A percentile compares a stretch with the other conserved stretches of the same genome.
Evolutionary conservation across 2,797 vertebrate genomes (phyloP).

Genomic region (Erpetoichthys calabaricus): DNA sequence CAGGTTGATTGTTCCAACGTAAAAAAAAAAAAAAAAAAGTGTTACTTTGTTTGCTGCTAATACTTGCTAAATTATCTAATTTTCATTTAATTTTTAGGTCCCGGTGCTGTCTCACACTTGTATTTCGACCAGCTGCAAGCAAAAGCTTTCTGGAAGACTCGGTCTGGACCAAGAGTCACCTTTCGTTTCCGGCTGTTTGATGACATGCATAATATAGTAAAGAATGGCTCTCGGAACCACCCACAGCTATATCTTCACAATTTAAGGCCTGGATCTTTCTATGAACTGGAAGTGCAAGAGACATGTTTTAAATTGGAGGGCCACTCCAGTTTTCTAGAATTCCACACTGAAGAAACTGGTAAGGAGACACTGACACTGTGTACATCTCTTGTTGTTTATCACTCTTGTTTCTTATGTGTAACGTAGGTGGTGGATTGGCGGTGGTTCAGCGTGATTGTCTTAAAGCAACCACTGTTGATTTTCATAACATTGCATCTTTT

Average conservation of each 20-base stretch:
- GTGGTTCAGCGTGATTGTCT: no score
- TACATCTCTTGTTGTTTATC: no score
- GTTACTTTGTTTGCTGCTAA: no score
- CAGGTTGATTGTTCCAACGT: no score
- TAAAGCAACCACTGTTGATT: no score
- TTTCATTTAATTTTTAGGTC: conserved; percentile 23
- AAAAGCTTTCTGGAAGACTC: conserved; percentile 23
- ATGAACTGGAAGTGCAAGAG: conserved; percentile 38
- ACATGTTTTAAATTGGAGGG: conserved; percentile 27
- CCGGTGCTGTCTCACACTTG: conserved; percentile 29
- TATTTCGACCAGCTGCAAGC: conserved; percentile 29
- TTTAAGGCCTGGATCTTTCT: conserved; percentile 25
- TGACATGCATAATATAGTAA: conserved; percentile 20
- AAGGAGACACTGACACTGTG: fast-evolving
- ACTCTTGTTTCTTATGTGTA: no score
- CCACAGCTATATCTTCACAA: conserved; percentile 18
- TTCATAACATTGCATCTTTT: no score
- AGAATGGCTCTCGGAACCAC: conserved; percentile 9
- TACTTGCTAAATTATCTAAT: no score
- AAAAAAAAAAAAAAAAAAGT: no score
- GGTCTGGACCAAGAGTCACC: not conserved
- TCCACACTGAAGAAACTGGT: conserved; percentile 15
- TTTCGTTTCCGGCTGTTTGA: conserved; percentile 31
- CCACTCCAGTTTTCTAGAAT: conserved; percentile 13
- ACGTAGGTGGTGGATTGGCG: no score